Base-by-base conservation (phyloP, 2,888 invertebrate genomes). In the Punctoribates punctum region DNA sequence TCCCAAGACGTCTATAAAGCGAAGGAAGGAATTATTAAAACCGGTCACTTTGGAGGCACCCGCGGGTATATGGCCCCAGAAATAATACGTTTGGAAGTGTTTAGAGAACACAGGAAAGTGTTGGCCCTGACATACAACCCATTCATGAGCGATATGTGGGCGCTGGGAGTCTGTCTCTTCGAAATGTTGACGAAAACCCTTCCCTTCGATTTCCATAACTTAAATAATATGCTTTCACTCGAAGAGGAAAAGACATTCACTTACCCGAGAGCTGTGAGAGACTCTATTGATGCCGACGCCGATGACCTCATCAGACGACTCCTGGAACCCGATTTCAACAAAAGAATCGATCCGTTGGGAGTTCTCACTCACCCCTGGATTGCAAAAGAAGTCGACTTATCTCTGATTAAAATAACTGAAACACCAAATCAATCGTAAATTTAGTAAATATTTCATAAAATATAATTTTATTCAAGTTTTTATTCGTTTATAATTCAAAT, bases 121-220 rank as follows among this genome's bases (percentile, higher is more conserved):
- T 3, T n/a, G 65, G 11, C 6, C 13, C 34, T 65, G 2, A 23
- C 3, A 4, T 27, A 65, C 34, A 11, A 34, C 29, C 65, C 65
- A 6, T 65, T 65, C 34, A 65, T 9, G 25, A n/a, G 29, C 17
- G 65, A 65, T 65, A 29, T 65, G 9, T 65, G 65, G 65, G 65
- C 65, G n/a, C 34, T 65, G n/a, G 65, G 65, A 17, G 65, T 65
- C 11, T 65, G 65, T 65, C 34, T 65, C 9, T 65, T 29, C 29
- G 34, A 34, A 65, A 65, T 65, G 65, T 5, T 65, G 20, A 65
- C 65, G 9, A 65, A 17, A 65, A 9, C 13, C 6, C 15, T 29
- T 17, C 65, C 65, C 4, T 65, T 65, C 17, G 65, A 65, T 23
- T 4, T n/a, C 11, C 23, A 20, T 5, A 57, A 57, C n/a, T n/a